Evolutionary conservation across 2,888 invertebrate genomes (phyloP).

Genomic region (Cephonodes hylas): DNA sequence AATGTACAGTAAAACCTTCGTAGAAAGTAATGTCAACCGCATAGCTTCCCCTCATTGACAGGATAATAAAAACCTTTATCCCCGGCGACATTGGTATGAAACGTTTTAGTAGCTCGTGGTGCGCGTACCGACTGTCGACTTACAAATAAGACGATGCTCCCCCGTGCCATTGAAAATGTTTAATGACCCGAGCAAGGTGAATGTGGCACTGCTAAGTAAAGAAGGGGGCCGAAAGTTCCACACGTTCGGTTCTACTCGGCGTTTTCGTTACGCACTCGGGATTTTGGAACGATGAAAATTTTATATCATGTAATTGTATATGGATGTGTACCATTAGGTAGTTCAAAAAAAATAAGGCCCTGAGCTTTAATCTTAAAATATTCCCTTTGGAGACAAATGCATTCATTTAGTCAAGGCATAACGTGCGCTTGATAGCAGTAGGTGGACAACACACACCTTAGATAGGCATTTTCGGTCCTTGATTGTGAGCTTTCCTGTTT

Average conservation of each 20-base stretch:
- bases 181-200: constrained; percentile 49
- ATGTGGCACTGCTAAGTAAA: constrained; percentile 39
- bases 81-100: background rate
- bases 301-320: background rate
- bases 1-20: background rate
- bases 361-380: too few relatives aligned
- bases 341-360: too few relatives aligned
- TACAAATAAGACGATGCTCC: constrained; percentile 22
- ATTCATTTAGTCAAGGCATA: too few relatives aligned
- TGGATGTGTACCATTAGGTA: background rate
- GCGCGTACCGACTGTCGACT: background rate
- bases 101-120: background rate
- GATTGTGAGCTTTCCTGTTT: too few relatives aligned
- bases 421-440: too few relatives aligned
- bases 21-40: background rate
- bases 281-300: background rate
- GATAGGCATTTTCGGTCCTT: too few relatives aligned
- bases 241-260: background rate
- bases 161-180: constrained; percentile 46
- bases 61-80: constrained; percentile 1
- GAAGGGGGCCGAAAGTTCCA: constrained; percentile 32
- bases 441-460: too few relatives aligned
- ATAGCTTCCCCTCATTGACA: background rate
- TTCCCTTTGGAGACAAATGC: too few relatives aligned
- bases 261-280: background rate